A percentile compares a stretch with the other conserved stretches of the same genome.
Evolutionary conservation across 2,113 vertebrate genomes (phyloP).

Genomic region (Orycteropus afer): DNA sequence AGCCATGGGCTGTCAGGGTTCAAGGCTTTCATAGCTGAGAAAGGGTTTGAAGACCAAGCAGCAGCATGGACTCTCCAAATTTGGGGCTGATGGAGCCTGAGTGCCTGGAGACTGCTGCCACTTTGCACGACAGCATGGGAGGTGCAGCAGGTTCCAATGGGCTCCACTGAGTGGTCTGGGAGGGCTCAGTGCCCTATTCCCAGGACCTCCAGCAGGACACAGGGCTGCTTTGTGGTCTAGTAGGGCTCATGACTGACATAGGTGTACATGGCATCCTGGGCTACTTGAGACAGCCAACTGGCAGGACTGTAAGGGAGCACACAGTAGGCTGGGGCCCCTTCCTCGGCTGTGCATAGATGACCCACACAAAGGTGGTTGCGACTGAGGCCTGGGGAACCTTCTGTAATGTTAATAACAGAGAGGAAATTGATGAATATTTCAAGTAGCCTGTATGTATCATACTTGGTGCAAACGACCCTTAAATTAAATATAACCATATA

Average conservation of each 20-base stretch:
- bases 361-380: neutral
- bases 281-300: neutral
- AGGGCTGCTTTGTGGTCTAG: neutral
- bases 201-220: neutral
- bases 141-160: too few relatives aligned
- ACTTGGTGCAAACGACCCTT: neutral
- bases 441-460: neutral
- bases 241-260: neutral
- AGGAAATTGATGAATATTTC: too few relatives aligned
- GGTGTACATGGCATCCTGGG: neutral
- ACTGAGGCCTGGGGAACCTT: neutral
- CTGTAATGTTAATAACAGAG: fast-evolving
- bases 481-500: fast-evolving
- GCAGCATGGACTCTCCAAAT: fast-evolving
- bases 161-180: too few relatives aligned
- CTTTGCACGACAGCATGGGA: neutral
- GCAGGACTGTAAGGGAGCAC: neutral
- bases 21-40: neutral
- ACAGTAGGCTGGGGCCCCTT: neutral
- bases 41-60: neutral
- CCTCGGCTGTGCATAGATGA: neutral
- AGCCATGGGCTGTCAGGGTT: neutral
- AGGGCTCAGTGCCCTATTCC: neutral
- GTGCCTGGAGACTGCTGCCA: fast-evolving
- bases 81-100: neutral